These are phyloP conservation scores for Otolemur crassicaudatus DNA, from an alignment of 2,797 vertebrate genomes.

Conservation along the genomic window DNA sequence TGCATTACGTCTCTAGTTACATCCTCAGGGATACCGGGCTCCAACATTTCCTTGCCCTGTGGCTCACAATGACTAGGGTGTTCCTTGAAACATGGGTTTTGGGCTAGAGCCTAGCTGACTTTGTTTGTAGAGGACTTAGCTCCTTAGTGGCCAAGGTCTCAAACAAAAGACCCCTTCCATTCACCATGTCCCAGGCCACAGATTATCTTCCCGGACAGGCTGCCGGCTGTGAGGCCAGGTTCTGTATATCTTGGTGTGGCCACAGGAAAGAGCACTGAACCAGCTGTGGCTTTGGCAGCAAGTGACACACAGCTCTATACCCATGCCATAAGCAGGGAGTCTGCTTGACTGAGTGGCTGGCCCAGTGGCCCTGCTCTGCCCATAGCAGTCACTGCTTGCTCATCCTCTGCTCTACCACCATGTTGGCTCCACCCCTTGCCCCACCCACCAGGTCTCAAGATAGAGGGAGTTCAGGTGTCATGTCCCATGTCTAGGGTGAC, in stretches of 20 bases:
- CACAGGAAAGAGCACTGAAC: not conserved
- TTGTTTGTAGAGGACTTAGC: not conserved
- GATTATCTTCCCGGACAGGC: not conserved
- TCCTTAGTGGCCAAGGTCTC: not conserved
- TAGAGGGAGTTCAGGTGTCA: not conserved
- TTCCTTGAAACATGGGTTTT: not conserved
- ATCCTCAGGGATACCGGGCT: not conserved
- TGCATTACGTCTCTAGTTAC: not conserved
- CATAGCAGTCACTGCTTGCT: too few species aligned
- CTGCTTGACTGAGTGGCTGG: not conserved
- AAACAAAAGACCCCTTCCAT: not conserved
- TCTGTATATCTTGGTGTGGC: not conserved
- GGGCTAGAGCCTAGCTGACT: not conserved
- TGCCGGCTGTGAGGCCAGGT: not conserved
- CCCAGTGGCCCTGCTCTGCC: not conserved
- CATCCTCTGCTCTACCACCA: not conserved
- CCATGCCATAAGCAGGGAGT: not conserved
- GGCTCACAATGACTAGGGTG: not conserved
- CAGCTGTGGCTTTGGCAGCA: not conserved
- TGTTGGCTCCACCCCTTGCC: not conserved
- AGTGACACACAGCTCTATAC: not conserved
- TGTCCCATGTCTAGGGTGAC: not conserved
- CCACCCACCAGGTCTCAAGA: not conserved
- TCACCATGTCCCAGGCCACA: not conserved
- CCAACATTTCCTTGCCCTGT: not conserved